These are phyloP conservation scores for Diarsia dahlii DNA, from an alignment of 2,888 invertebrate genomes.

Conservation along the genomic window DNA sequence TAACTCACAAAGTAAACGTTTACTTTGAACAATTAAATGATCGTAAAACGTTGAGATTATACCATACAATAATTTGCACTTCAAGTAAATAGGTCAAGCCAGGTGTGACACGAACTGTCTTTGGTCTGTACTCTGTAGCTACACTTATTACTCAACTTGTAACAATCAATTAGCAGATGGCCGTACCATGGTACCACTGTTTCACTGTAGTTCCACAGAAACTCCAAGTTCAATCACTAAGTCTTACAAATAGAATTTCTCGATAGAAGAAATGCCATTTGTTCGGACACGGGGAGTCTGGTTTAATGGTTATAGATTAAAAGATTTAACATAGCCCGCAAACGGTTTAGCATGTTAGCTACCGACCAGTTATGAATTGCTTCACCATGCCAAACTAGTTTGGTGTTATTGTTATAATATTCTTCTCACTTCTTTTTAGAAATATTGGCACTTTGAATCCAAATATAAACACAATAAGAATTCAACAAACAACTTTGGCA, in stretches of 20 bases:
- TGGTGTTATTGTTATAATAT: too few relatives aligned
- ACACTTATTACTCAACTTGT: background rate
- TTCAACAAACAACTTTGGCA: constrained; percentile 4
- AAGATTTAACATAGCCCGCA: too few relatives aligned
- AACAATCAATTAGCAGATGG: background rate
- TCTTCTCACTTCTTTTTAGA: background rate
- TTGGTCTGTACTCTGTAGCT: background rate
- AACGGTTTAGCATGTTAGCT: too few relatives aligned
- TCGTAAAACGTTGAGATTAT: background rate
- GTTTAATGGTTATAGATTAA: too few relatives aligned
- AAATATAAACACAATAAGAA: constrained; percentile 4
- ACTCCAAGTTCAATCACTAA: background rate
- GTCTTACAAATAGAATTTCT: too few relatives aligned
- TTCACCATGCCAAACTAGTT: too few relatives aligned
- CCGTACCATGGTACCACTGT: background rate
- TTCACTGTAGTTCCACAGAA: background rate
- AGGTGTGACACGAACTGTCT: background rate
- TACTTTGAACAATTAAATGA: constrained; percentile 22
- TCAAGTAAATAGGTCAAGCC: background rate
- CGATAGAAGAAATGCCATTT: too few relatives aligned
- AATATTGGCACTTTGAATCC: background rate
- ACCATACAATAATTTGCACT: background rate
- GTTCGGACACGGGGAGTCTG: too few relatives aligned
- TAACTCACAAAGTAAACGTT: constrained; percentile 18
- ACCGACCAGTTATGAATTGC: too few relatives aligned